These are phyloP conservation scores for Porites lutea DNA, from an alignment of 64 coral and sea anemone genomes.

Conservation along the genomic window DNA sequence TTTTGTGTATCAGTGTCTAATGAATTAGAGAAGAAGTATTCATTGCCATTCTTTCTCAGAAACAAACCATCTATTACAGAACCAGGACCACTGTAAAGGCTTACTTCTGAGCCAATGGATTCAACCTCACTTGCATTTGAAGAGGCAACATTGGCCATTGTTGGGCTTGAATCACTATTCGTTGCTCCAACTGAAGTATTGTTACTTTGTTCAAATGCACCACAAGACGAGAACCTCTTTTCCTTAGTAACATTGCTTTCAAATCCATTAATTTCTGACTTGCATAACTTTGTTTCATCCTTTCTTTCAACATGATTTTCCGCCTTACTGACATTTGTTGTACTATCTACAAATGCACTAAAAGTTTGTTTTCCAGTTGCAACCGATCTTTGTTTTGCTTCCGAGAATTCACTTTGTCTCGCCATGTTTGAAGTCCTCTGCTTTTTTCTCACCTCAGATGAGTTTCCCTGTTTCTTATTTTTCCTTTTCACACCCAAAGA, in stretches of 20 bases:
- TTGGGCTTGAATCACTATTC: constrained; percentile 1
- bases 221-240: neutral
- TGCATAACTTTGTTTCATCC: neutral
- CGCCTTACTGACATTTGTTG: neutral
- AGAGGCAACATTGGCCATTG: neutral
- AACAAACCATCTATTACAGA: constrained; percentile 1
- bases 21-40: constrained; percentile 66
- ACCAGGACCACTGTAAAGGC: constrained; percentile 74
- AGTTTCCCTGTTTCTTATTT: neutral
- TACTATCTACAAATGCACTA: neutral
- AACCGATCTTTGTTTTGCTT: neutral
- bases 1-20: constrained; percentile 17
- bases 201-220: constrained; percentile 27
- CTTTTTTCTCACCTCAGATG: constrained; percentile 1
- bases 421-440: neutral
- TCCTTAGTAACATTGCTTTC: neutral
- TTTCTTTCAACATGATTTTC: neutral
- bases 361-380: neutral
- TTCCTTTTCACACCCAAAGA: constrained; percentile 10
- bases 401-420: neutral
- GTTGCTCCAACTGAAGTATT: neutral
- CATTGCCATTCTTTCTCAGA: constrained; percentile 54
- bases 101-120: constrained; percentile 72
- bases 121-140: constrained; percentile 7
- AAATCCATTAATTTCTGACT: neutral